Conservation (phyloP, 2,888 invertebrate species). For the Himalopsyche japonica region DNA sequence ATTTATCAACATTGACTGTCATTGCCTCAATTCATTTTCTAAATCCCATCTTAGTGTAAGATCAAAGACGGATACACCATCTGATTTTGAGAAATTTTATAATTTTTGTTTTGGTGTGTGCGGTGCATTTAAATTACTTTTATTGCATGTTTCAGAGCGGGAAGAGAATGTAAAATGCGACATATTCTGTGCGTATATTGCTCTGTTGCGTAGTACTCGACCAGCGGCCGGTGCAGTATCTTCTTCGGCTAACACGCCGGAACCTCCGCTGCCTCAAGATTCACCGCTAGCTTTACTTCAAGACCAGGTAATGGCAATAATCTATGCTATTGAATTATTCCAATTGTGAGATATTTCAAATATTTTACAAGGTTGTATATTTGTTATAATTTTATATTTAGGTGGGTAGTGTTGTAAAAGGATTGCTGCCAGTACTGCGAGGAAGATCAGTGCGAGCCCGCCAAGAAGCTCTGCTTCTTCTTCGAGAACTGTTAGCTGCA, state of each 20-base stretch:
- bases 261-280: constrained; percentile 65
- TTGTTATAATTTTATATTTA: background rate
- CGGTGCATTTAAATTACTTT: background rate
- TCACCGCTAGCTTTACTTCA: constrained; percentile 64
- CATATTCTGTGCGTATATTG: constrained; percentile 95
- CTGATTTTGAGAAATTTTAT: no score
- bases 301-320: constrained; percentile 55
- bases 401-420: constrained; percentile 79
- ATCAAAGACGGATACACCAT: no score
- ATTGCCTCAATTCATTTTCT: no score
- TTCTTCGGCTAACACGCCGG: constrained; percentile 69
- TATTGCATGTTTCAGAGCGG: constrained; percentile 66
- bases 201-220: constrained; percentile 86
- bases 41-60: no score
- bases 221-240: constrained; percentile 64
- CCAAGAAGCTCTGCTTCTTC: constrained; percentile 87
- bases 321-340: no score
- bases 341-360: no score
- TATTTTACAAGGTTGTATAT: no score
- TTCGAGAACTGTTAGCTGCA: constrained; percentile 88
- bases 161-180: constrained; percentile 99
- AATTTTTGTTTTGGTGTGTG: no score
- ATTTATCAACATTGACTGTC: background rate
- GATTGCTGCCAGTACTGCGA: constrained; percentile 85
- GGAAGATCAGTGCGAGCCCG: constrained; percentile 86